Conservation (phyloP, 2,113 vertebrate species). For the Barnardius zonarius region DNA sequence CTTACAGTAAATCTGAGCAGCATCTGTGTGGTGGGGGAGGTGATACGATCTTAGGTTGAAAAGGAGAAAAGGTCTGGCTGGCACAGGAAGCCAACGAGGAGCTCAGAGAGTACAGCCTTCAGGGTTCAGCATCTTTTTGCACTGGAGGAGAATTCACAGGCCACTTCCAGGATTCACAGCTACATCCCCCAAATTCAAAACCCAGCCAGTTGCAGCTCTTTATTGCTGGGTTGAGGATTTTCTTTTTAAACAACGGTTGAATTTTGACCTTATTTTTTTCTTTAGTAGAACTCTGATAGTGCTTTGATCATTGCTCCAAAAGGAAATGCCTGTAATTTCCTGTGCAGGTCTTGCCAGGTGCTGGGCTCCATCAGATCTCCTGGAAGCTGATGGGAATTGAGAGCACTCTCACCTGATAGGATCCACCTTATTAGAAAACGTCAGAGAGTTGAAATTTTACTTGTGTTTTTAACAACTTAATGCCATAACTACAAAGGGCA, state of each 20-base stretch:
- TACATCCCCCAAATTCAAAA: background rate
- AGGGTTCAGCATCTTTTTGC: background rate
- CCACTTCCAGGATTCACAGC: background rate
- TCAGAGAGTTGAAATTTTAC: background rate
- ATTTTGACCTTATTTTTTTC: background rate
- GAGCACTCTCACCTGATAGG: background rate
- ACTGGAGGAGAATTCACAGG: background rate
- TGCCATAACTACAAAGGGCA: background rate
- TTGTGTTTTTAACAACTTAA: background rate
- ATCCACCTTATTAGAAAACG: background rate
- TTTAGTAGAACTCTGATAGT: background rate
- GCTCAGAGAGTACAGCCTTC: background rate
- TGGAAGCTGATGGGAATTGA: background rate
- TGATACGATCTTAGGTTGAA: background rate
- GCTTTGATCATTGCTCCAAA: conserved; percentile 24
- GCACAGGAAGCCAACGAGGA: background rate
- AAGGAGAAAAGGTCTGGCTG: background rate
- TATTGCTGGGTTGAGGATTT: background rate
- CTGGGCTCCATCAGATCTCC: background rate
- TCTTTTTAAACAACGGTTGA: conserved; percentile 15
- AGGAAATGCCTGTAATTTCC: conserved; percentile 46
- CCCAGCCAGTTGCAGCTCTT: background rate
- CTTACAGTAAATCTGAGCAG: conserved; percentile 24
- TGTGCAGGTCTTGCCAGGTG: conserved; percentile 12
- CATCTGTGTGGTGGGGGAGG: background rate